phyloP scores from a whole-genome alignment of 2,888 invertebrate genomes.

The Netelia melanura region DNA sequence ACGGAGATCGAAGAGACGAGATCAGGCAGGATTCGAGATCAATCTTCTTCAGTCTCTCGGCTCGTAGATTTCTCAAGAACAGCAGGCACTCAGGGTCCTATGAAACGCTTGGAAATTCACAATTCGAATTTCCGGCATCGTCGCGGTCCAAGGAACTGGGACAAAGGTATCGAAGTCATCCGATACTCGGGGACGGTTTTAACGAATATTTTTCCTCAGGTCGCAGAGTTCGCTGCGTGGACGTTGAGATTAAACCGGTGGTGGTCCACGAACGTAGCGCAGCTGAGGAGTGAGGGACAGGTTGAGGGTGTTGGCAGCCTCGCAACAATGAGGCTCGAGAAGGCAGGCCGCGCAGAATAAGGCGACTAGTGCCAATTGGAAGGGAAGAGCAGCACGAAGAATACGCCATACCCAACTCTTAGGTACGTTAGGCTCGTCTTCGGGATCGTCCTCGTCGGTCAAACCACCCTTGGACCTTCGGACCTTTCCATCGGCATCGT shows the following conservation, averaged over 20 bases:
- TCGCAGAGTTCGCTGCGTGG: neutral
- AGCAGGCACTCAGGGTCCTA: neutral
- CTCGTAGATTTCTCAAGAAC: conserved; percentile 12
- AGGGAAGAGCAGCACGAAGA: conserved; percentile 90
- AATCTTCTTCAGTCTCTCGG: conserved; percentile 31
- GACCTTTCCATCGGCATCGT: conserved; percentile 45
- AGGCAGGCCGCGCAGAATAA: conserved; percentile 91
- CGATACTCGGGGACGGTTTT: neutral
- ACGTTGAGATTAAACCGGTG: conserved; percentile 88
- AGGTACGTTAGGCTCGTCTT: conserved; percentile 86
- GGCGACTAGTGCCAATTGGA: conserved; percentile 91
- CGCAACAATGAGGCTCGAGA: conserved; percentile 92
- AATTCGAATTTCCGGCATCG: conserved; percentile 22
- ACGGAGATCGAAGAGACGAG: conserved; percentile 9
- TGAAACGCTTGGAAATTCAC: conserved; percentile 43
- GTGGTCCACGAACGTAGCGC: conserved; percentile 93
- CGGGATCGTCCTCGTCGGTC: conserved; percentile 86
- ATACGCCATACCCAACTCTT: conserved; percentile 90
- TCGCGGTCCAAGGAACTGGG: neutral
- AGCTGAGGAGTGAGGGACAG: conserved; percentile 92
- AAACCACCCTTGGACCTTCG: conserved; percentile 81
- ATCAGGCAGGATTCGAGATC: conserved; percentile 43
- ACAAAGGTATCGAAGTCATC: neutral
- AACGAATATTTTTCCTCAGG: neutral
- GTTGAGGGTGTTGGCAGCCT: conserved; percentile 91